A percentile compares a stretch with the other conserved stretches of the same genome.
Conservation (phyloP, 37 sponge, comb jelly and placozoan species). For the Agelas oroides region DNA sequence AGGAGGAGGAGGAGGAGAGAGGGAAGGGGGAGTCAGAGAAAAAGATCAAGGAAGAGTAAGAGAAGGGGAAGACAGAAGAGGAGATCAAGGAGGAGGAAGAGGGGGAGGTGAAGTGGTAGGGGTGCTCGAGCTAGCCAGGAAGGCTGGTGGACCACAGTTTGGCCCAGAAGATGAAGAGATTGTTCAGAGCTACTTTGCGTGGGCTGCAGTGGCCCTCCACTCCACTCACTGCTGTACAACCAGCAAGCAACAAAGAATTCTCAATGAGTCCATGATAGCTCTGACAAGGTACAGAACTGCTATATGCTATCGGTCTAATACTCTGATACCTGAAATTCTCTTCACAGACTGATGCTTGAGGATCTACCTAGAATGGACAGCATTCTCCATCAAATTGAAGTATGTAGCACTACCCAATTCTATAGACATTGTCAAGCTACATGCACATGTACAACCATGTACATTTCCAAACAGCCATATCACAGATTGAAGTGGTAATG, state of each 20-base stretch:
- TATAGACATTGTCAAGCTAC: too few relatives aligned
- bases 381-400: too few relatives aligned
- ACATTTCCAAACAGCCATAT: too few relatives aligned
- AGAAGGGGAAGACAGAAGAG: not conserved
- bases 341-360: too few relatives aligned
- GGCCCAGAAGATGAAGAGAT: conserved; percentile 43
- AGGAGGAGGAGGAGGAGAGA: not conserved
- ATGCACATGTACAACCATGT: too few relatives aligned
- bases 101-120: not conserved
- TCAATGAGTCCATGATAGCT: not conserved
- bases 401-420: too few relatives aligned
- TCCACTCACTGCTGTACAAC: not conserved
- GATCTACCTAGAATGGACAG: too few relatives aligned
- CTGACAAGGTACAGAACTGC: too few relatives aligned
- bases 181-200: conserved; percentile 2
- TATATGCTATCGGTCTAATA: too few relatives aligned
- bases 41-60: conserved; percentile 1
- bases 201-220: conserved; percentile 10
- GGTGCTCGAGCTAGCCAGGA: conserved; percentile 38
- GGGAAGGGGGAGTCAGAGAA: not conserved
- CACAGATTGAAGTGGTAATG: too few relatives aligned
- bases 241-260: not conserved
- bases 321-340: too few relatives aligned
- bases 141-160: conserved; percentile 8
- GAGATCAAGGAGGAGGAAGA: not conserved